These are phyloP conservation scores for Falco columbarius DNA, from an alignment of 2,797 vertebrate genomes.

Conservation along the genomic window DNA sequence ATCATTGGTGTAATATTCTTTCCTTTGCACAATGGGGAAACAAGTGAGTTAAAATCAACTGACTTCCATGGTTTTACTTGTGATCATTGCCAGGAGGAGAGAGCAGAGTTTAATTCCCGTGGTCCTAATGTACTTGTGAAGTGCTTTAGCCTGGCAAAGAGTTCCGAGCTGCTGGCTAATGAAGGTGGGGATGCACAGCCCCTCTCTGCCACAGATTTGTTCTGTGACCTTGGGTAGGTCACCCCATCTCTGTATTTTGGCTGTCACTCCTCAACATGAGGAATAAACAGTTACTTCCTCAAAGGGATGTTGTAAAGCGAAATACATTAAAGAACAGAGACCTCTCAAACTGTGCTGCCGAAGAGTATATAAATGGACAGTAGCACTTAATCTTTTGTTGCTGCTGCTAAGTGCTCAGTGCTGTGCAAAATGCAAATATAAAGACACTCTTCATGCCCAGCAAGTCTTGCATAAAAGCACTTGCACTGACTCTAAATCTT, in stretches of 20 bases:
- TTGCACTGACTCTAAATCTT: neutral
- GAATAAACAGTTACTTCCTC: neutral
- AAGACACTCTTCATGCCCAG: neutral
- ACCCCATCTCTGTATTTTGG: neutral
- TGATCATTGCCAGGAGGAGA: neutral
- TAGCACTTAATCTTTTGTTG: neutral
- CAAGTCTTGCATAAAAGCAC: neutral
- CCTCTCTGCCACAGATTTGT: neutral
- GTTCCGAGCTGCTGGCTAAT: neutral
- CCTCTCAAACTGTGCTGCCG: neutral
- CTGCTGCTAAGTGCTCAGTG: neutral
- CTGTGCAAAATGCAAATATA: slow-evolving; percentile 32
- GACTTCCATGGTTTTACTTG: neutral
- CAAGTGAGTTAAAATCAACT: neutral
- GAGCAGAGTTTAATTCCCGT: neutral
- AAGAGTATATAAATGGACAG: neutral
- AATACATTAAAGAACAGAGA: neutral
- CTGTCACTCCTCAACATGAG: neutral
- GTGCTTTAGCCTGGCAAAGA: neutral
- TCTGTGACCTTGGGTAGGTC: neutral
- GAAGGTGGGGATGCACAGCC: neutral
- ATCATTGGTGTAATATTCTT: neutral
- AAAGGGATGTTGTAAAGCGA: neutral
- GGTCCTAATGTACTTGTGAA: neutral
- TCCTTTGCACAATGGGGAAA: neutral